These are phyloP conservation scores for Gymnothorax javanicus DNA, from an alignment of 2,797 vertebrate species.

Conservation along the genomic window DNA sequence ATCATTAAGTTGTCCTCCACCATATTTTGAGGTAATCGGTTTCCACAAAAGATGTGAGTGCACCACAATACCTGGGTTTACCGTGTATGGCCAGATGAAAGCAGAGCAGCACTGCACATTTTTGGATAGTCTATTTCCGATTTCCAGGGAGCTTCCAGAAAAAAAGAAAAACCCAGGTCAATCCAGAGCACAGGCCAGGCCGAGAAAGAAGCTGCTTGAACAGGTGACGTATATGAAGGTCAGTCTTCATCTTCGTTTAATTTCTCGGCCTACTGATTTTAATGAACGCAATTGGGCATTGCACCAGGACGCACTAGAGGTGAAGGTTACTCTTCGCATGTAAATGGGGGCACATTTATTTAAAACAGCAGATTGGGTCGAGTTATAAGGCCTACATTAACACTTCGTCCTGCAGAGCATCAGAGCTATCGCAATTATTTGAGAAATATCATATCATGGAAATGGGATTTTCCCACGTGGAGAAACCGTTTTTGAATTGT, in stretches of 20 bases:
- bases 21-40: too few relatives aligned
- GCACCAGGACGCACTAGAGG: neutral
- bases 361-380: neutral
- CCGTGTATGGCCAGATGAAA: neutral
- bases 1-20: neutral
- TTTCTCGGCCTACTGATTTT: constrained; percentile 14
- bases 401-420: neutral
- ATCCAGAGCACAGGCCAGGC: neutral
- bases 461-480: neutral
- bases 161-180: neutral
- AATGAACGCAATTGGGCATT: constrained; percentile 12
- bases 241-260: neutral
- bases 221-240: constrained; percentile 7
- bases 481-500: neutral
- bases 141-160: neutral
- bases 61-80: too few relatives aligned
- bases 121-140: neutral
- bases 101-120: neutral
- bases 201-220: neutral
- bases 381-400: neutral
- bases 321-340: neutral
- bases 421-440: neutral
- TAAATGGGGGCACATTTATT: constrained; percentile 10
- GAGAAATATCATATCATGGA: neutral
- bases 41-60: too few relatives aligned